These are phyloP conservation scores for Arvicanthis niloticus DNA, from an alignment of 2,113 vertebrate genomes.

Conservation along the genomic window DNA sequence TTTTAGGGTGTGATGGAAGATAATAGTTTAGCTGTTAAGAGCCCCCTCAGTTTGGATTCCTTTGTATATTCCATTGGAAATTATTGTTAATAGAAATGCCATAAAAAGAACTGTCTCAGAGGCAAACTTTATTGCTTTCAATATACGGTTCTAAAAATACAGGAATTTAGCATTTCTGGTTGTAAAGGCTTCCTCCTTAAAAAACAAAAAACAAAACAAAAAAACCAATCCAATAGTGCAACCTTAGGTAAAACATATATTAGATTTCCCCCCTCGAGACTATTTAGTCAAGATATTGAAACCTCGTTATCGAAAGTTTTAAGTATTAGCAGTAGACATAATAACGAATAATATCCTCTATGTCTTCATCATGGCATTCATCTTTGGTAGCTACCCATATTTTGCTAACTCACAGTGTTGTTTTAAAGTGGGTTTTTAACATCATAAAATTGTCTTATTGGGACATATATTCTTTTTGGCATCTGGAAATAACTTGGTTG, in stretches of 20 bases:
- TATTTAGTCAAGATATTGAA: slow-evolving; percentile 17
- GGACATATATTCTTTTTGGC: background rate
- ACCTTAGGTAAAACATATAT: background rate
- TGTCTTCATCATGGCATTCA: background rate
- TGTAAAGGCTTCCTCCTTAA: background rate
- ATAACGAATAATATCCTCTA: background rate
- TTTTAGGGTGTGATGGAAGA: background rate
- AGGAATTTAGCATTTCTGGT: background rate
- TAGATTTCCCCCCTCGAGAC: background rate
- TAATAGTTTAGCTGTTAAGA: background rate
- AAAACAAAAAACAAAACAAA: background rate
- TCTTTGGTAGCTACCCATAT: background rate
- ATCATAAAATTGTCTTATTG: background rate
- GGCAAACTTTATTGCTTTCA: slow-evolving; percentile 42
- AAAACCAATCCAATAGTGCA: background rate
- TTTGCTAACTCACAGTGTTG: background rate
- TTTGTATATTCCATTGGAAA: background rate
- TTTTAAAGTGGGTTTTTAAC: slow-evolving; percentile 4
- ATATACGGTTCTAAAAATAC: background rate
- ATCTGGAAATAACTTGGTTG: background rate
- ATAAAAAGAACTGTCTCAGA: slow-evolving; percentile 31
- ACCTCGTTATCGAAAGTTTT: background rate
- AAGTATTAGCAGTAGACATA: background rate
- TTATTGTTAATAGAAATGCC: slow-evolving; percentile 30
- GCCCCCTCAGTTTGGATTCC: background rate